phyloP scores from a whole-genome alignment of 2,888 invertebrate genomes.

The Synanthedon formicaeformis region DNA sequence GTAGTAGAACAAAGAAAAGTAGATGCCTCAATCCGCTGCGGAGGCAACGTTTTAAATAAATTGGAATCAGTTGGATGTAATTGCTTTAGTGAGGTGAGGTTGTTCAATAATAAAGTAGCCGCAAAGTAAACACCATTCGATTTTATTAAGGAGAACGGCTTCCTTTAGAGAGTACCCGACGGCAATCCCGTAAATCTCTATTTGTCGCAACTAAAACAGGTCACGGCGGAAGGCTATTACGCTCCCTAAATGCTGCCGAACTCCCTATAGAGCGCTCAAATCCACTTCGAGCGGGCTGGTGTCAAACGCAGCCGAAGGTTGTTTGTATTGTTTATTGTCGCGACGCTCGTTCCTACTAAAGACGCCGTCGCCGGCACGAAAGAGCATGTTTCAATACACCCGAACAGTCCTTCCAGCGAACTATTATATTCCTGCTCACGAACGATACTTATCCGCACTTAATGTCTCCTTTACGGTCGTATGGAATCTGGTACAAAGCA shows the following conservation, averaged over 20 bases:
- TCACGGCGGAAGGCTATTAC: conserved; percentile 68
- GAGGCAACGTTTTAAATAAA: not conserved
- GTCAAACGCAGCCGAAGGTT: conserved; percentile 68
- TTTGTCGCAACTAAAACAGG: conserved; percentile 70
- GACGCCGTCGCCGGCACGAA: conserved; percentile 39
- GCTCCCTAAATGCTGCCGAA: conserved; percentile 68
- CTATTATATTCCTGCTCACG: conserved; percentile 41
- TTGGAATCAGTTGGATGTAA: not conserved
- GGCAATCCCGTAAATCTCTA: conserved; percentile 67
- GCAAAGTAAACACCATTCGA: conserved; percentile 56
- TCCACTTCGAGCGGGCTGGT: conserved; percentile 67
- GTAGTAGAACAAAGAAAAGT: conserved; percentile 4
- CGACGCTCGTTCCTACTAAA: conserved; percentile 56
- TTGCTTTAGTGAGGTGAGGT: not conserved
- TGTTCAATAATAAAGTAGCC: conserved; percentile 25
- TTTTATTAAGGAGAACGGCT: conserved; percentile 54
- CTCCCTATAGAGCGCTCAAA: conserved; percentile 65
- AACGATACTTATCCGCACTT: conserved; percentile 40
- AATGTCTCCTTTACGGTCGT: conserved; percentile 29
- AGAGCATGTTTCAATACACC: conserved; percentile 55
- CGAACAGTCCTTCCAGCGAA: conserved; percentile 32
- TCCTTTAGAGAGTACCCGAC: conserved; percentile 46
- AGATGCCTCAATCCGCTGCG: not conserved
- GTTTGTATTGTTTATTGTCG: conserved; percentile 71
- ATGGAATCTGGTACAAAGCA: conserved; percentile 10